Percentiles rank a stretch among this genome's conserved stretches.
These are phyloP conservation scores for Pitta sordida DNA, from an alignment of 2,113 vertebrate species.

Conservation along the genomic window DNA sequence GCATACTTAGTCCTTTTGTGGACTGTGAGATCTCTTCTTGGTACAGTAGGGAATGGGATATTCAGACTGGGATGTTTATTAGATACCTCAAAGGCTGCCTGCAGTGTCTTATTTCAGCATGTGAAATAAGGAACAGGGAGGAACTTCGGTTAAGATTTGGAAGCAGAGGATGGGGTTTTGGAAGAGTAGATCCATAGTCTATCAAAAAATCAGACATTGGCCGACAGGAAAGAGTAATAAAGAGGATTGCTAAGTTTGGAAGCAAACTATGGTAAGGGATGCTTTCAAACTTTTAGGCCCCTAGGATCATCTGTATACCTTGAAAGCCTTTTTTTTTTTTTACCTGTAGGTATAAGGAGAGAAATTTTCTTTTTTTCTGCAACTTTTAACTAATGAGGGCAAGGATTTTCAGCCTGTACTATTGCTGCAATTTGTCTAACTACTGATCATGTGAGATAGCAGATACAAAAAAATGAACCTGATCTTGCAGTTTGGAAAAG, in stretches of 20 bases:
- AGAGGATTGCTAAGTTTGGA: not conserved
- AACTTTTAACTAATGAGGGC: not conserved
- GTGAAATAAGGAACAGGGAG: not conserved
- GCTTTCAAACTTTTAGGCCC: not conserved
- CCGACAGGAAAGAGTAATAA: not conserved
- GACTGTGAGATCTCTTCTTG: not conserved
- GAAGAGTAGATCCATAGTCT: not conserved
- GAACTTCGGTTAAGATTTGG: not conserved
- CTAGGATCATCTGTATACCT: not conserved
- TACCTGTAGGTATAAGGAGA: not conserved
- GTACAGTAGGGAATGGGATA: not conserved
- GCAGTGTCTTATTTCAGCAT: conserved; percentile 23
- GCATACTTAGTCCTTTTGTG: not conserved
- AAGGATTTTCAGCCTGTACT: not conserved
- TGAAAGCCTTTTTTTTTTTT: not conserved
- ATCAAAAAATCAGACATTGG: not conserved
- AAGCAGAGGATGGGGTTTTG: not conserved
- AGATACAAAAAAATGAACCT: not conserved
- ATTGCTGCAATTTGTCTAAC: not conserved
- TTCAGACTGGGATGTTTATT: not conserved
- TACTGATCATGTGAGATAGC: not conserved
- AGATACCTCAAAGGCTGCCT: not conserved
- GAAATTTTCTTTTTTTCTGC: not conserved
- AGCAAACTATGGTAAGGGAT: not conserved
- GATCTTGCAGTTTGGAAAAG: not conserved